These are phyloP conservation scores for Alosa sapidissima DNA, from an alignment of 2,797 vertebrate species.

Conservation along the genomic window DNA sequence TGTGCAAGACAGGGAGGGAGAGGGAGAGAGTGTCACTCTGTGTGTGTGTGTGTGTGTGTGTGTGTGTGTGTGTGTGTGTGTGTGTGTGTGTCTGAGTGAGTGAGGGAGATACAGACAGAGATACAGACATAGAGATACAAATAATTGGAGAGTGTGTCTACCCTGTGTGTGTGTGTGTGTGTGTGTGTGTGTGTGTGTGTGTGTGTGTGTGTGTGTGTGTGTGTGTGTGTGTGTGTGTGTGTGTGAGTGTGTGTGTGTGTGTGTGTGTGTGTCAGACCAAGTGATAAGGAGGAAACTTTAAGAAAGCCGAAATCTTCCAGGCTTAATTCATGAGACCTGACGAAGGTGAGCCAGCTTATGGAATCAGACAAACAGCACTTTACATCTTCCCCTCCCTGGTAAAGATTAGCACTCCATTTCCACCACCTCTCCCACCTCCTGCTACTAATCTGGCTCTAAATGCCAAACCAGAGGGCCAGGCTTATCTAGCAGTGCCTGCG, in stretches of 20 bases:
- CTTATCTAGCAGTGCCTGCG: background rate
- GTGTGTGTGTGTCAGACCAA: constrained; percentile 15
- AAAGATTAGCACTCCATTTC: background rate
- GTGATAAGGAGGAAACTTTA: background rate
- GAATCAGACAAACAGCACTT: background rate
- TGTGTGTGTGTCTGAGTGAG: constrained; percentile 1
- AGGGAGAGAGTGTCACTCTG: background rate
- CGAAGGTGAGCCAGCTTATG: background rate
- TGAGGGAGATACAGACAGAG: no score
- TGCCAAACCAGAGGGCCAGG: background rate
- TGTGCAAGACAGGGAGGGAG: background rate
- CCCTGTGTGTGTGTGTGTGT: background rate
- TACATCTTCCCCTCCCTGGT: background rate
- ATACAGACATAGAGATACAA: no score
- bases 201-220: constrained; percentile 17
- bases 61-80: background rate
- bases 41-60: background rate
- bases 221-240: constrained; percentile 25
- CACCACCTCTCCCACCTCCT: background rate
- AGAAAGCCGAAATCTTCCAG: background rate
- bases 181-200: background rate
- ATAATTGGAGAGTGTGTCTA: no score
- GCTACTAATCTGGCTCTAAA: background rate
- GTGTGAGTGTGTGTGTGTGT: constrained; percentile 28
- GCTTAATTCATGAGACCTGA: background rate